phyloP scores from a whole-genome alignment of 2,888 invertebrate species.

The Drosophila kambysellisi region DNA sequence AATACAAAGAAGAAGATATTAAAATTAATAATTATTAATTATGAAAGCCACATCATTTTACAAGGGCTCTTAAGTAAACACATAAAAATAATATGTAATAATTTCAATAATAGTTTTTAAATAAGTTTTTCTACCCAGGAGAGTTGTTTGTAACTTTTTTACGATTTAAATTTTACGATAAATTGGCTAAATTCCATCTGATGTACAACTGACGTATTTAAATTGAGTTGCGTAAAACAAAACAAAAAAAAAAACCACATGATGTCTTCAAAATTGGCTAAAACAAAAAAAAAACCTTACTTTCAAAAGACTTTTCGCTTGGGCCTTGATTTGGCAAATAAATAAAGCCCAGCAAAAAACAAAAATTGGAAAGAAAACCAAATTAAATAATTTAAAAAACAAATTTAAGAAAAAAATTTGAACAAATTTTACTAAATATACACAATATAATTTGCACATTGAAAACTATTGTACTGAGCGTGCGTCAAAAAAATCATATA shows the following conservation, averaged over 20 bases:
- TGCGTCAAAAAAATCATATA: constrained; percentile 60
- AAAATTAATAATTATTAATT: constrained; percentile 19
- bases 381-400: constrained; percentile 4
- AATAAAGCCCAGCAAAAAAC: constrained; percentile 38
- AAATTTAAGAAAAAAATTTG: background rate
- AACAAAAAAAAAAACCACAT: constrained; percentile 60
- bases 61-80: constrained; percentile 56
- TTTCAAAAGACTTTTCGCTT: constrained; percentile 75
- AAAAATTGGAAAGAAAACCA: constrained; percentile 9
- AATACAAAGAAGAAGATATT: background rate
- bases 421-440: background rate
- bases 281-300: constrained; percentile 49
- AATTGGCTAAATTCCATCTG: constrained; percentile 70
- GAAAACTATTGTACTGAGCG: constrained; percentile 64
- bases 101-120: constrained; percentile 79
- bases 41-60: constrained; percentile 61
- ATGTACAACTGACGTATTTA: constrained; percentile 41
- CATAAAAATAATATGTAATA: constrained; percentile 53
- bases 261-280: constrained; percentile 81
- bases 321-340: constrained; percentile 59
- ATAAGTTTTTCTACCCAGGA: constrained; percentile 79
- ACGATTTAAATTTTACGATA: constrained; percentile 70
- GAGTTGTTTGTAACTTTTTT: constrained; percentile 76
- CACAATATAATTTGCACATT: constrained; percentile 45
- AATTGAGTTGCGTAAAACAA: constrained; percentile 56